Conservation (phyloP, 2,888 invertebrate genomes). For the Antitype chi region DNA sequence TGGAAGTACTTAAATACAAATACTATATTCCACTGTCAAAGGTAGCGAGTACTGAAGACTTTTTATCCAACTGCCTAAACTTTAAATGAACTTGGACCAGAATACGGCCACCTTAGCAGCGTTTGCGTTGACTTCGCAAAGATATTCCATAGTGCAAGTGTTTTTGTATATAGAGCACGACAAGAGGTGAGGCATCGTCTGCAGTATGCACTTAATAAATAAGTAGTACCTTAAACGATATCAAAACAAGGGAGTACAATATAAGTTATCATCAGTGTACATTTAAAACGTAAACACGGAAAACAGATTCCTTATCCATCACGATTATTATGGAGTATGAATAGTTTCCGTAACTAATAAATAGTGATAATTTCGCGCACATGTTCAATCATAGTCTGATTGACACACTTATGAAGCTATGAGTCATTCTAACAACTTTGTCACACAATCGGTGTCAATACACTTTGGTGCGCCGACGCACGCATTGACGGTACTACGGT, state of each 20-base stretch:
- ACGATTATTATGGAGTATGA: constrained; percentile 16
- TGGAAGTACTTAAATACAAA: too few relatives aligned
- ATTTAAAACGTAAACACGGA: constrained; percentile 33
- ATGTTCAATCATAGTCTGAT: constrained; percentile 45
- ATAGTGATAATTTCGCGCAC: constrained; percentile 43
- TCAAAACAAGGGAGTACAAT: constrained; percentile 10
- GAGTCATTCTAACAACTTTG: constrained; percentile 58
- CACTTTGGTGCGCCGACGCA: constrained; percentile 49
- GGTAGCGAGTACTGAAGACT: too few relatives aligned
- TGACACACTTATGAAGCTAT: constrained; percentile 57
- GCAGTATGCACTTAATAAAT: neutral
- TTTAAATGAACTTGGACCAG: too few relatives aligned
- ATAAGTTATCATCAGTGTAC: neutral
- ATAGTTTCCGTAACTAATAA: constrained; percentile 49
- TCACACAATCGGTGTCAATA: constrained; percentile 64
- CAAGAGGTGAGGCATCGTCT: too few relatives aligned
- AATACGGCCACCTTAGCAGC: too few relatives aligned
- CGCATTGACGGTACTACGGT: constrained; percentile 37
- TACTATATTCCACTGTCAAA: too few relatives aligned
- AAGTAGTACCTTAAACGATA: neutral
- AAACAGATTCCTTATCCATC: constrained; percentile 42
- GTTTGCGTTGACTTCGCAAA: too few relatives aligned
- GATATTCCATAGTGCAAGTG: too few relatives aligned
- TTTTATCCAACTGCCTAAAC: too few relatives aligned
- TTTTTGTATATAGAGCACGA: too few relatives aligned